These are phyloP conservation scores for Callaeas wilsoni DNA, from an alignment of 2,113 vertebrate species.

Conservation along the genomic window DNA sequence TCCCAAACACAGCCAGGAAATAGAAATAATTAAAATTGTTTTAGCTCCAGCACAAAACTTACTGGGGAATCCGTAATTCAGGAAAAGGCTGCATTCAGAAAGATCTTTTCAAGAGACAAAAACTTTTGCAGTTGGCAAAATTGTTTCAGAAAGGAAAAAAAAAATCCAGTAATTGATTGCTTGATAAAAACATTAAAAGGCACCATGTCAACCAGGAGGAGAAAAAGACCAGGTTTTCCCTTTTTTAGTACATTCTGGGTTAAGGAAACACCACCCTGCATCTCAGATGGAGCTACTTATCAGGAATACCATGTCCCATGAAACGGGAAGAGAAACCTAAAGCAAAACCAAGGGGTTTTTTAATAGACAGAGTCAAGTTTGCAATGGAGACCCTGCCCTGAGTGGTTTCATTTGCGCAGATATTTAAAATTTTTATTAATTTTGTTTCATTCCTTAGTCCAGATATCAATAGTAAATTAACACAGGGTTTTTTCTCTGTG, in stretches of 20 bases:
- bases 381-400: not conserved
- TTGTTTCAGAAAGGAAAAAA: not conserved
- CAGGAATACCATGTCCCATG: not conserved
- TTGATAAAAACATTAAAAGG: not conserved
- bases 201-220: not conserved
- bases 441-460: not conserved
- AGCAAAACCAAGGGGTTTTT: not conserved
- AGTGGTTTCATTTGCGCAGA: not conserved
- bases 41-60: not conserved
- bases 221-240: not conserved
- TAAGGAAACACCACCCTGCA: not conserved
- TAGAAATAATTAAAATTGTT: not conserved
- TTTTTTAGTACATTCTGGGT: not conserved
- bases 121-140: not conserved
- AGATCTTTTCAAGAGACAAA: not conserved
- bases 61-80: not conserved
- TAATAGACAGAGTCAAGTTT: not conserved
- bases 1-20: not conserved
- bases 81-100: not conserved
- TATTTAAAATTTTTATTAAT: not conserved
- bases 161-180: not conserved
- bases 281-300: not conserved
- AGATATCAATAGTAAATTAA: not conserved
- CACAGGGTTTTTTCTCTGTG: rapidly evolving
- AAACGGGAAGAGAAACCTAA: not conserved